Percentiles rank a stretch among this genome's conserved stretches.
Conservation (phyloP, 1,140 invertebrate genomes). For the Eufriesea mexicana region DNA sequence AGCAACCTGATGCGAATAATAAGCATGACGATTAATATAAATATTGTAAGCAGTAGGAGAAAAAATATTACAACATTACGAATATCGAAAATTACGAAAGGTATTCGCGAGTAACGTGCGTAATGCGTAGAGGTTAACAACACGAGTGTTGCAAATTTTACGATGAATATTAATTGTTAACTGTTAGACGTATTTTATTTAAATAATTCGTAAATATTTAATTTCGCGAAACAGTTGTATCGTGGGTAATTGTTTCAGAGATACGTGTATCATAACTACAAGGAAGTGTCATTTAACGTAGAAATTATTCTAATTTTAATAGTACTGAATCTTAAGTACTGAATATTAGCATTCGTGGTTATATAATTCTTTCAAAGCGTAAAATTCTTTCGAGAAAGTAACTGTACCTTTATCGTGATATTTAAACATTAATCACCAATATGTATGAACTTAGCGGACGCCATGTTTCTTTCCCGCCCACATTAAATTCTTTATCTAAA, state of each 20-base stretch:
- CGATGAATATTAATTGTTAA: no score
- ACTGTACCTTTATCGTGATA: neutral
- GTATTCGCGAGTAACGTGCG: no score
- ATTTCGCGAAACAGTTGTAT: no score
- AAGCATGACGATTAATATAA: neutral
- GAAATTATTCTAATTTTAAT: neutral
- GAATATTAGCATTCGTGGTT: neutral
- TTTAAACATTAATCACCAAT: neutral
- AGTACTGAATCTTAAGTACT: neutral
- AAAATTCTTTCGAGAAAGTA: neutral
- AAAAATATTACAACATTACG: neutral
- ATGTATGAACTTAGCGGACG: neutral
- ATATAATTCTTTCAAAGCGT: no score
- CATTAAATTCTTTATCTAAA: neutral
- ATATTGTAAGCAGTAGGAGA: neutral
- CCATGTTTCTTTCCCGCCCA: neutral
- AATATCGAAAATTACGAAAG: neutral
- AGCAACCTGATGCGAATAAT: neutral
- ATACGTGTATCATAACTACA: no score
- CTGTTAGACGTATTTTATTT: no score
- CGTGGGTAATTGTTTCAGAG: no score
- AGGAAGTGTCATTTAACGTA: no score
- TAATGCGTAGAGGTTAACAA: no score
- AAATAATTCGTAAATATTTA: no score
- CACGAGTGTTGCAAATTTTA: no score